These are phyloP conservation scores for Campaea margaritaria DNA, from an alignment of 2,888 invertebrate genomes.

Conservation along the genomic window DNA sequence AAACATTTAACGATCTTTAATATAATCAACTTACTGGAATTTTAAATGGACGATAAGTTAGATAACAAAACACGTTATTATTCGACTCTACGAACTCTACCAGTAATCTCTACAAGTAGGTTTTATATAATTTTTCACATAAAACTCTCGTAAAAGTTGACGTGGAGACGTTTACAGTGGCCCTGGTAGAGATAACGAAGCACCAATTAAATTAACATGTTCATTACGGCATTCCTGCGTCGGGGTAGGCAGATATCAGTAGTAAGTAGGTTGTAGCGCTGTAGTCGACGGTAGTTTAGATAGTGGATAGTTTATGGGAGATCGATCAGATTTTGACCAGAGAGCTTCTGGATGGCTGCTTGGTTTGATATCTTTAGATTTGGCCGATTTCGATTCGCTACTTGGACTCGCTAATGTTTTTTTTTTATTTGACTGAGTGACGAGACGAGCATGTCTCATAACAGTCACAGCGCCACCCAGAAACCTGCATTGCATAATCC, in stretches of 20 bases:
- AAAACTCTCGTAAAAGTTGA: conserved; percentile 49
- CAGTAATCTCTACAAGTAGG: conserved; percentile 22
- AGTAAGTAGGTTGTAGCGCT: conserved; percentile 10
- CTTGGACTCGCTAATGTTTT: not conserved
- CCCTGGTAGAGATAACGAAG: conserved; percentile 58
- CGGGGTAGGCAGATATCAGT: conserved; percentile 20
- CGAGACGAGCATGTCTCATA: no score
- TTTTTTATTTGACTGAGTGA: no score
- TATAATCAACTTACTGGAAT: conserved; percentile 23
- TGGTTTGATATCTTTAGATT: not conserved
- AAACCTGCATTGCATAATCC: no score
- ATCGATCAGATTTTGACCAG: conserved; percentile 10
- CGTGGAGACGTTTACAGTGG: conserved; percentile 54
- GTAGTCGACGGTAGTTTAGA: conserved; percentile 26
- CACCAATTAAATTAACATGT: conserved; percentile 63
- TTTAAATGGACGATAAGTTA: conserved; percentile 22
- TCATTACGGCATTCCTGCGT: conserved; percentile 37
- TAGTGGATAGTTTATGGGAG: conserved; percentile 23
- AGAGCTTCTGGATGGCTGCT: not conserved
- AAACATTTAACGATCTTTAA: conserved; percentile 16
- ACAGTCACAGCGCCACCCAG: no score
- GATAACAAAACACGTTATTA: conserved; percentile 39
- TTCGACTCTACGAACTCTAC: conserved; percentile 8
- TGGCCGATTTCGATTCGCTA: not conserved
- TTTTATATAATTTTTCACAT: conserved; percentile 35